Base-by-base conservation (phyloP, 2,888 invertebrate genomes). In the Octonoba sinensis region DNA sequence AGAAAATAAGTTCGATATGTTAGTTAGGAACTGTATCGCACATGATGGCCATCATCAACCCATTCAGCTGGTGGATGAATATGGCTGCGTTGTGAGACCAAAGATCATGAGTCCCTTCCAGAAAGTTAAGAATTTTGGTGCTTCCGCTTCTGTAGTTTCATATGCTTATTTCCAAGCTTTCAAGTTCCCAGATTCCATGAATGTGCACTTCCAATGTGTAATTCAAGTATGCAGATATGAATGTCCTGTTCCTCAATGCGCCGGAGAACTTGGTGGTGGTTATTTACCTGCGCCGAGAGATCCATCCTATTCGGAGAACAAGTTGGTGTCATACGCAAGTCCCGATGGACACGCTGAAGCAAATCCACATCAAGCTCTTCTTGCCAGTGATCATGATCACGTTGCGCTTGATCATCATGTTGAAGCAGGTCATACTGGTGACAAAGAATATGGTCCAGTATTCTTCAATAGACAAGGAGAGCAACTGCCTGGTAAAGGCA, bases 131-230 rank as follows among this genome's bases (percentile, higher is more conserved):
- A 96, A 96, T 91, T 96, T 96, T 87, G 96, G 96, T 1, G 95
- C 96, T 0, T 95, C 96, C 27, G 96, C 96, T 4, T 96, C 96
- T 0, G 96, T 96, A 3, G 96, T 96, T 18, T 96, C 96, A 71
- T 96, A 96, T 88, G 96, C 96, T 16, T 96, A 96, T 90, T 96
- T 96, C 94, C 96, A 96, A 90, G 96, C 96, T 8, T 96, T 96
- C 91, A 96, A 96, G 89, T 96, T 96, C 92, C 96, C 96, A 1
- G 96, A 96, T 88, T 96, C 96, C 15, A 96, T 96, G 96, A 96
- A 96, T 88, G 96, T 96, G 3, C 96, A 96, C 91, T 96, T 96
- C 93, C 96, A 96, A 89, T 96, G 96, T 88, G 96, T 96, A 59
- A 96, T 96, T 86, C 96, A 96, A 90, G 96, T 96, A 3, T 96